Percentiles rank a stretch among this genome's conserved stretches.
These are phyloP conservation scores for Heliconius sara DNA, from an alignment of 2,888 invertebrate genomes.

Conservation along the genomic window DNA sequence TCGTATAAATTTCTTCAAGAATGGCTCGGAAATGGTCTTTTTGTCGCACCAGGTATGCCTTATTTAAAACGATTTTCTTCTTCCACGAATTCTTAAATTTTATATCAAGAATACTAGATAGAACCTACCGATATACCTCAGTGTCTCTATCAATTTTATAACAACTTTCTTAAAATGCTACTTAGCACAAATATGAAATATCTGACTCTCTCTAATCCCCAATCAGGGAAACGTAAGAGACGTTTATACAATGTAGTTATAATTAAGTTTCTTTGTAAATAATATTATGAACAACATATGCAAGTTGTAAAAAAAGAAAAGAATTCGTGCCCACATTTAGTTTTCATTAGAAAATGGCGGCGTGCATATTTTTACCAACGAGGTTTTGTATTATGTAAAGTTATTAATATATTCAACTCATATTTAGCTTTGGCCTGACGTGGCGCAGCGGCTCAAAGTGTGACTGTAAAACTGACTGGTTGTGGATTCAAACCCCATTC, in stretches of 20 bases:
- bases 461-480: too few species aligned
- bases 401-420: too few species aligned
- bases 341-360: background rate
- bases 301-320: background rate
- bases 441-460: too few species aligned
- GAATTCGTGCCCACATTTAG: background rate
- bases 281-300: background rate
- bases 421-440: too few species aligned
- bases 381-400: background rate
- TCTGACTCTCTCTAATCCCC: background rate
- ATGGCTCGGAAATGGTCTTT: conserved; percentile 74
- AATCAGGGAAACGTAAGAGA: background rate
- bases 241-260: too few species aligned
- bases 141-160: too few species aligned
- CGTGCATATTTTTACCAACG: background rate
- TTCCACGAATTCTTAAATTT: background rate
- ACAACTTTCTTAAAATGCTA: too few species aligned
- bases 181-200: too few species aligned
- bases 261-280: too few species aligned
- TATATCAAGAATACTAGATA: too few species aligned
- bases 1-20: conserved; percentile 66
- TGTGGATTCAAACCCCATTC: too few species aligned
- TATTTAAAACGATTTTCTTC: background rate
- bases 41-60: conserved; percentile 67
- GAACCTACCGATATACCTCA: too few species aligned